phyloP scores from a whole-genome alignment of 2,888 invertebrate species.

The Drosophila mercatorum region DNA sequence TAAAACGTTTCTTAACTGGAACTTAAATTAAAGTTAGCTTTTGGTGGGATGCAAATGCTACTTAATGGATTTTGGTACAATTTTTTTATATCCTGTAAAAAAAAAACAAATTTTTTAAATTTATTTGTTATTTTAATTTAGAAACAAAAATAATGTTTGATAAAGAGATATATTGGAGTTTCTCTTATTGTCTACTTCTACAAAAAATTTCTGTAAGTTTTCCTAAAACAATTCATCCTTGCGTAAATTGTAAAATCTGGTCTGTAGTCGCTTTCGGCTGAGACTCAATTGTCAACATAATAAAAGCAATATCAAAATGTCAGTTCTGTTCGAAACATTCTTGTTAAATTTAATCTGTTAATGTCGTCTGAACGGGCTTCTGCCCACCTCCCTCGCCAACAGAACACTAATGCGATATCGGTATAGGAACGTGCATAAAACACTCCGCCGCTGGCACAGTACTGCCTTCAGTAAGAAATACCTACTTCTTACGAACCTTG shows the following conservation, averaged over 20 bases:
- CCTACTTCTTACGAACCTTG: slow-evolving; percentile 91
- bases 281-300: slow-evolving; percentile 16
- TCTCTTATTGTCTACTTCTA: no score
- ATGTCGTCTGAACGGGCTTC: slow-evolving; percentile 26
- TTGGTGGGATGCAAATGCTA: no score
- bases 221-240: neutral
- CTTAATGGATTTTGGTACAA: neutral
- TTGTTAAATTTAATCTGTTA: slow-evolving; percentile 27
- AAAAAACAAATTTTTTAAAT: neutral
- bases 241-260: neutral
- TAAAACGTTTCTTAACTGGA: neutral
- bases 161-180: neutral
- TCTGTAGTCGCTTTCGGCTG: neutral
- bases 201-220: no score
- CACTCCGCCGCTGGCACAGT: slow-evolving; percentile 33
- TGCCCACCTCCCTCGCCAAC: slow-evolving; percentile 2
- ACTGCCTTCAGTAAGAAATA: slow-evolving; percentile 87
- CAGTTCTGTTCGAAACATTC: slow-evolving; percentile 11
- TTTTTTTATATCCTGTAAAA: neutral
- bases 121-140: neutral
- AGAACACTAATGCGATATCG: slow-evolving; percentile 25
- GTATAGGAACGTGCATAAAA: slow-evolving; percentile 19
- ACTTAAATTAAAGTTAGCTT: neutral
- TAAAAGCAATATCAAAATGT: slow-evolving; percentile 16
- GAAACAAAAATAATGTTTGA: neutral